Percentiles rank a stretch among this genome's conserved stretches.
These are phyloP conservation scores for Malacosoma neustria DNA, from an alignment of 2,888 invertebrate genomes.

Conservation along the genomic window DNA sequence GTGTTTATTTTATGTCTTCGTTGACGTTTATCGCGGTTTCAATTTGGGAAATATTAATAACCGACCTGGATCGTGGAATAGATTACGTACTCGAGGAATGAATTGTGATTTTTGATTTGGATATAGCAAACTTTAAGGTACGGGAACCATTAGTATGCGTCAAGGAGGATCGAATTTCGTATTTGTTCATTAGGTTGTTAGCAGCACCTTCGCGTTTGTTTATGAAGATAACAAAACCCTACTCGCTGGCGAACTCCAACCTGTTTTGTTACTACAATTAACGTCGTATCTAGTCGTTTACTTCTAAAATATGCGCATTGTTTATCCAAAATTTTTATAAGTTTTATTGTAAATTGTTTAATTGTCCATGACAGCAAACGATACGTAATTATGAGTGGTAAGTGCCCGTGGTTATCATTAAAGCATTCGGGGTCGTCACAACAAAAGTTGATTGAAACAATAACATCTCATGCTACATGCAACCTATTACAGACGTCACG, in stretches of 20 bases:
- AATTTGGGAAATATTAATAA: not conserved
- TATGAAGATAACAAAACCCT: slow-evolving; percentile 71
- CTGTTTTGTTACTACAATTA: not conserved
- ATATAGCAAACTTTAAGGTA: slow-evolving; percentile 53
- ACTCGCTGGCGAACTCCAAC: slow-evolving; percentile 15
- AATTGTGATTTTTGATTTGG: slow-evolving; percentile 41
- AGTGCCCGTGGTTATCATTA: too few relatives aligned
- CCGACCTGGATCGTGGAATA: slow-evolving; percentile 6
- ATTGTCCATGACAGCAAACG: not conserved
- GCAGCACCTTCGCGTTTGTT: slow-evolving; percentile 68
- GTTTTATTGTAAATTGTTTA: not conserved
- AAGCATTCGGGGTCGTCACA: too few relatives aligned
- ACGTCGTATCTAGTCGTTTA: not conserved
- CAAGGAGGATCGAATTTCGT: slow-evolving; percentile 73
- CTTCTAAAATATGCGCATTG: not conserved
- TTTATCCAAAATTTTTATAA: not conserved
- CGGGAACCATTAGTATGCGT: slow-evolving; percentile 68
- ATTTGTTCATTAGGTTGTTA: slow-evolving; percentile 72
- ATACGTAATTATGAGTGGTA: not conserved
- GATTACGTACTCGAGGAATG: slow-evolving; percentile 22
- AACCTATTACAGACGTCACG: too few relatives aligned
- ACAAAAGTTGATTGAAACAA: too few relatives aligned
- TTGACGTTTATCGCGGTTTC: slow-evolving; percentile 1
- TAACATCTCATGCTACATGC: too few relatives aligned
- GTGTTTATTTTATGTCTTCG: slow-evolving; percentile 17